phyloP scores from a whole-genome alignment of 2,797 vertebrate genomes.

The Peromyscus aztecus region DNA sequence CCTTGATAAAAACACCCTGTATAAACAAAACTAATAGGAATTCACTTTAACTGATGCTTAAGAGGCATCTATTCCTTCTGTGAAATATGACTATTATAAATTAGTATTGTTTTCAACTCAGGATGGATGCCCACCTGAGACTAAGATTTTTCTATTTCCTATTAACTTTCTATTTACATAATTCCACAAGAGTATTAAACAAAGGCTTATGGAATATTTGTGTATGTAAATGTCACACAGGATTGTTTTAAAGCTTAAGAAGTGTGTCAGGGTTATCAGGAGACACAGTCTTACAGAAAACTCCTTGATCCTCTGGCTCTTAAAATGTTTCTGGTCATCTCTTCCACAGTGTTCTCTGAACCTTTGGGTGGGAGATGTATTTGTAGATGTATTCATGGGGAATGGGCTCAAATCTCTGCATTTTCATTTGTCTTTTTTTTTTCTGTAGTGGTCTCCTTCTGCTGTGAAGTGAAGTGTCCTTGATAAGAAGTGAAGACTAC shows the following conservation, averaged over 20 bases:
- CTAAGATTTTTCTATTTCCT: slow-evolving; percentile 38
- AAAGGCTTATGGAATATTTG: not conserved
- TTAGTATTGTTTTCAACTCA: slow-evolving; percentile 21
- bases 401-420: too few species aligned
- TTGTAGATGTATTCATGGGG: too few species aligned
- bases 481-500: too few species aligned
- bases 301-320: not conserved
- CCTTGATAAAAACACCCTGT: slow-evolving; percentile 31
- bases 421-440: too few species aligned
- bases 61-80: not conserved
- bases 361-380: too few species aligned
- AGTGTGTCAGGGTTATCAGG: not conserved
- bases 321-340: not conserved
- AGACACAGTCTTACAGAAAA: not conserved
- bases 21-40: slow-evolving; percentile 30
- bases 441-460: too few species aligned
- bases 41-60: slow-evolving; percentile 59
- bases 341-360: not conserved
- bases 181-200: not conserved
- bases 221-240: slow-evolving; percentile 1
- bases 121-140: not conserved
- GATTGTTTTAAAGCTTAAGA: slow-evolving; percentile 41
- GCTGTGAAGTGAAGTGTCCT: too few species aligned
- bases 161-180: slow-evolving; percentile 37
- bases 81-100: slow-evolving; percentile 47